Conservation (phyloP, 2,888 invertebrate species). For the Agonopterix alstromeriana region DNA sequence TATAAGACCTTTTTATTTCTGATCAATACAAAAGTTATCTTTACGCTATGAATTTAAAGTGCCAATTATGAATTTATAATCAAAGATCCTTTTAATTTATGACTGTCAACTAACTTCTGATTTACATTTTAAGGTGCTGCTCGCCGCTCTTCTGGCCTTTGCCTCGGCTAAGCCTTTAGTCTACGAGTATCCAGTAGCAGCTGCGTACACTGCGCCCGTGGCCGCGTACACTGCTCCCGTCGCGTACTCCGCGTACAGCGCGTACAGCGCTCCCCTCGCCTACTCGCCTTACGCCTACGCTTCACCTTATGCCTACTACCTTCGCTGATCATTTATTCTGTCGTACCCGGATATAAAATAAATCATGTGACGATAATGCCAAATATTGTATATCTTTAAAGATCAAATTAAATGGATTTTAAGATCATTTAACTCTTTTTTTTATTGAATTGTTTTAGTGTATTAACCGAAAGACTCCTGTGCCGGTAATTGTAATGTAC, state of each 20-base stretch:
- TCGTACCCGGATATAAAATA: neutral
- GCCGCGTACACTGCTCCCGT: constrained; percentile 72
- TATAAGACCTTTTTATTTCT: too few species aligned
- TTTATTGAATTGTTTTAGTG: too few species aligned
- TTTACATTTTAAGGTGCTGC: constrained; percentile 48
- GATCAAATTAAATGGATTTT: neutral
- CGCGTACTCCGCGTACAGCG: constrained; percentile 40
- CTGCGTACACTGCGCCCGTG: constrained; percentile 60
- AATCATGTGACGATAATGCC: constrained; percentile 2
- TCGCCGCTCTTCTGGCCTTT: constrained; percentile 72
- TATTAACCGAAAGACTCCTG: too few species aligned
- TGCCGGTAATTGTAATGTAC: too few species aligned
- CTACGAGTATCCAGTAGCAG: constrained; percentile 51
- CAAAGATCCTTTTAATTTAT: too few species aligned
- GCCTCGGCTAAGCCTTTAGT: constrained; percentile 50
- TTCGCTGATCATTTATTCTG: constrained; percentile 32
- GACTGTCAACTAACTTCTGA: too few species aligned
- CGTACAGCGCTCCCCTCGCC: constrained; percentile 36
- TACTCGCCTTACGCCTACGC: constrained; percentile 53
- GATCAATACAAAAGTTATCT: too few species aligned
- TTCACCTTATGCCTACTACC: constrained; percentile 53
- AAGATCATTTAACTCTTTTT: neutral
- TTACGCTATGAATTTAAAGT: too few species aligned
- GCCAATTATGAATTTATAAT: too few species aligned
- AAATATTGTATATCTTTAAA: constrained; percentile 1